Evolutionary conservation across 2,888 invertebrate genomes (phyloP).

Genomic region (Malthinus seriepunctatus): DNA sequence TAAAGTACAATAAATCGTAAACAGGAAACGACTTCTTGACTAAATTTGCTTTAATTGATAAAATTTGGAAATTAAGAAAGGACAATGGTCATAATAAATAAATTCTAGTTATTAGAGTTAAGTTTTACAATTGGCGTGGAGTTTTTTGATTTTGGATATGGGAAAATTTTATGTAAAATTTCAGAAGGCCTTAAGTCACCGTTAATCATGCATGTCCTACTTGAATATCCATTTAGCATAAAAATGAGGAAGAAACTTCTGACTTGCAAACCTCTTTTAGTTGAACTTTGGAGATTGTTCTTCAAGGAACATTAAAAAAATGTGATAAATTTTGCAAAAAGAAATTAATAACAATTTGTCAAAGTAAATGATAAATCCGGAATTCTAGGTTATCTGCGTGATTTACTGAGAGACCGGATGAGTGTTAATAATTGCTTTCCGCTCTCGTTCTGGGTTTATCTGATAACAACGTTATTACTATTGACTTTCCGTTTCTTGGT

Average conservation of each 20-base stretch:
- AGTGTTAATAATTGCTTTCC: slow-evolving; percentile 52
- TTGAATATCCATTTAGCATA: too few species aligned
- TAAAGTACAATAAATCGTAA: slow-evolving; percentile 42
- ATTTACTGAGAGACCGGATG: slow-evolving; percentile 52
- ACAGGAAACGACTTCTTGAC: slow-evolving; percentile 40
- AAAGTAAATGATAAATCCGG: slow-evolving; percentile 47
- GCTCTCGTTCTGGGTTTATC: slow-evolving; percentile 47
- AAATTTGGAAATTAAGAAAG: slow-evolving; percentile 5
- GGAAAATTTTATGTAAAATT: too few species aligned
- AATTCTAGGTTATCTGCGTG: slow-evolving; percentile 48
- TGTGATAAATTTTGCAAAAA: slow-evolving; percentile 18
- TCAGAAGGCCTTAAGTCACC: too few species aligned
- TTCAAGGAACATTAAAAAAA: not conserved
- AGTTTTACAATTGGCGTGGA: too few species aligned
- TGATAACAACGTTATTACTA: slow-evolving; percentile 42
- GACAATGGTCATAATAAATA: not conserved
- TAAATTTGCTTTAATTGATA: slow-evolving; percentile 29
- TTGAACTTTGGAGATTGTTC: too few species aligned
- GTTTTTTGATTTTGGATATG: too few species aligned
- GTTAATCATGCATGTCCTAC: too few species aligned
- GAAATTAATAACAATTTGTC: slow-evolving; percentile 40
- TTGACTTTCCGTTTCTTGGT: slow-evolving; percentile 30
- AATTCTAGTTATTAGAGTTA: too few species aligned
- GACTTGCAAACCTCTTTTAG: too few species aligned
- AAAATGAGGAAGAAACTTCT: too few species aligned